Base-by-base conservation (phyloP, 53 echinoderm and acorn worm species). In the Antedon mediterranea region DNA sequence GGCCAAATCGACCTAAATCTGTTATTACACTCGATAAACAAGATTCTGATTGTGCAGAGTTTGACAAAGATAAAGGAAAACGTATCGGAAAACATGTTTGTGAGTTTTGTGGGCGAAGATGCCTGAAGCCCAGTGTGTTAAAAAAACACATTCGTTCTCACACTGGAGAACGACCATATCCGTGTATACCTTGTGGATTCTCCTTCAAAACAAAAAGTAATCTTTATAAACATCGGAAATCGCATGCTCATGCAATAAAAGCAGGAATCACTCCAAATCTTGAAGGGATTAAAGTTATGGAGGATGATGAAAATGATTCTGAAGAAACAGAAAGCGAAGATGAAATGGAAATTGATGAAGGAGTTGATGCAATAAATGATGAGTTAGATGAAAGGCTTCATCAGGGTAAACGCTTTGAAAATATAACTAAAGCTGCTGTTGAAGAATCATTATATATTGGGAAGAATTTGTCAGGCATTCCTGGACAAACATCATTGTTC, bases 321-420 rank as follows among this genome's bases (percentile, higher is more conserved):
- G 98, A 98, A 42, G 98, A 98, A 77, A 98, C 98, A 32, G 98
- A 98, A 71, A 98, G 92, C 81, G 98, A 98, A 34, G 98, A 98
- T 43, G 92, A 92, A 71, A 81, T 84, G n/a, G 73, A 72, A 76
- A 41, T 80, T 6, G 82, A 57, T 74, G 84, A 84, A 82, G 79
- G 83, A 29, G 20, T 57, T 3, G 57, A 57, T 2, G 57, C 57
- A 57, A 57, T 57, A 57, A 57, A 57, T 18, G 20, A 57, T 8
- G 57, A 57, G 23, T 18, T 57, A 23, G 57, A 57, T 3, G 57
- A 57, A 57, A 8, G 57, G 26, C 23, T 57, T 15, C 11, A 8
- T 41, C 5, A 41, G 41, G 41, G 41, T 41, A 41, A 13, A 41
- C 41, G 5, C 5, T 41, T 7, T 41, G 41, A 41, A 41, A 41